Base-by-base conservation (phyloP, 2,113 vertebrate species). In the Misgurnus mizolepis region DNA sequence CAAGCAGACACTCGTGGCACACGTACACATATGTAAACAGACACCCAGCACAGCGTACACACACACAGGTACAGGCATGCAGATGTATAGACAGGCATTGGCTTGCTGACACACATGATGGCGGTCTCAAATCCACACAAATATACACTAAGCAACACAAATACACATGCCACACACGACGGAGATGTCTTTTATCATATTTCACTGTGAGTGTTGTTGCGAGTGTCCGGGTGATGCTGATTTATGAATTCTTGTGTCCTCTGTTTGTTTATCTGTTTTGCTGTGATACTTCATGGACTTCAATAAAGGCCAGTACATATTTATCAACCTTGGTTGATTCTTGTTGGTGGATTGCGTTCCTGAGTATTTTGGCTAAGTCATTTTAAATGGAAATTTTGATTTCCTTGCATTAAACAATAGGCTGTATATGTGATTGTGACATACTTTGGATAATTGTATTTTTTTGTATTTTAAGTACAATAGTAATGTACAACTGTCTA, bases 201-300 rank as follows among this genome's bases (percentile, higher is more conserved):
- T 41, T 76, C 9, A 78, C 67, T 60, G 3, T 45, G 45, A 47
- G 45, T 47, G 45, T 8, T 10, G 45, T 47, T 67, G 83, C 83
- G 75, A 76, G 18, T 86, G 75, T 80, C 76, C 27, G 78, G 75
- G 72, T 76, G 67, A 86, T 79, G 43, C 62, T 71, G 43, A 80
- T 67, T 72, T 76, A 71, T 82, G 76, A 83, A 60, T 84, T 75
- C 78, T 78, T 82, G 78, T 78, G 80, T 84, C 80, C 83, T 83
- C 78, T 79, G 78, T 88, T 89, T 86, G 73, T 87, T 73, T 82
- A 67, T 67, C 67, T 77, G 75, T 81, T 80, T 75, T 71, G 65
- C 58, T 83, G 68, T 68, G 66, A 74, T 18, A 55, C 66, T 27
- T 83, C 41, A 15, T 75, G 41, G 10, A 11, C 17, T 74, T 65